Evolutionary conservation across 2,113 vertebrate genomes (phyloP).

Genomic region (Boulengeromyrus knoepffleri): DNA sequence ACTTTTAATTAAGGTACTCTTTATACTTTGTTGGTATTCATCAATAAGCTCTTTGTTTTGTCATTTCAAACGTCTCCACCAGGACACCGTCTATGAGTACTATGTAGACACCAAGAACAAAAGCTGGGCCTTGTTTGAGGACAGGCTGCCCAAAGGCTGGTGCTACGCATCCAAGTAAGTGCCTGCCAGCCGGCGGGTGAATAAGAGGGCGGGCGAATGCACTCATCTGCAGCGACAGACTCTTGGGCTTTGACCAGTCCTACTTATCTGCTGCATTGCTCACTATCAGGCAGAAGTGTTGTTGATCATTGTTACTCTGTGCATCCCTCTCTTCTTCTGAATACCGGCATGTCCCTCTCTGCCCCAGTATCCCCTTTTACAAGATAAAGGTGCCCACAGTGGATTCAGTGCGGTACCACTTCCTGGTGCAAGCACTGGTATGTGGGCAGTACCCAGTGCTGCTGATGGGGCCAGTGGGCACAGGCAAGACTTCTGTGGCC

Average conservation of each 20-base stretch:
- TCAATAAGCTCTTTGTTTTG: background rate
- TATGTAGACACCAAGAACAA: slow-evolving; percentile 73
- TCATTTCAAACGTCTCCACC: background rate
- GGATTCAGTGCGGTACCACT: slow-evolving; percentile 76
- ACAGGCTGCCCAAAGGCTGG: slow-evolving; percentile 74
- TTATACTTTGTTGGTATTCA: background rate
- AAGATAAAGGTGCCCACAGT: slow-evolving; percentile 82
- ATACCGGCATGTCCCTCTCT: background rate
- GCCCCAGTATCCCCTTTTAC: slow-evolving; percentile 71
- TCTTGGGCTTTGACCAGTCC: background rate
- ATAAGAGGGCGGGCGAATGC: background rate
- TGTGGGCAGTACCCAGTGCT: slow-evolving; percentile 65
- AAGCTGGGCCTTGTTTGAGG: slow-evolving; percentile 75
- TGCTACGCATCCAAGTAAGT: slow-evolving; percentile 70
- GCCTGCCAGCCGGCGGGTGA: no score
- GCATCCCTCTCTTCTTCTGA: background rate
- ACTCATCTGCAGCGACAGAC: background rate
- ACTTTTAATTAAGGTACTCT: background rate
- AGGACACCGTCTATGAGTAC: slow-evolving; percentile 84
- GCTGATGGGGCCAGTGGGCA: slow-evolving; percentile 74
- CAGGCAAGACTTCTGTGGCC: slow-evolving; percentile 78
- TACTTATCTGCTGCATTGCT: background rate
- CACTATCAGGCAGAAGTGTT: background rate
- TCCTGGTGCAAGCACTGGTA: slow-evolving; percentile 71
- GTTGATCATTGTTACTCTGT: background rate